Evolutionary conservation across 2,888 invertebrate genomes (phyloP).

Genomic region (Andricus quercusramuli): DNA sequence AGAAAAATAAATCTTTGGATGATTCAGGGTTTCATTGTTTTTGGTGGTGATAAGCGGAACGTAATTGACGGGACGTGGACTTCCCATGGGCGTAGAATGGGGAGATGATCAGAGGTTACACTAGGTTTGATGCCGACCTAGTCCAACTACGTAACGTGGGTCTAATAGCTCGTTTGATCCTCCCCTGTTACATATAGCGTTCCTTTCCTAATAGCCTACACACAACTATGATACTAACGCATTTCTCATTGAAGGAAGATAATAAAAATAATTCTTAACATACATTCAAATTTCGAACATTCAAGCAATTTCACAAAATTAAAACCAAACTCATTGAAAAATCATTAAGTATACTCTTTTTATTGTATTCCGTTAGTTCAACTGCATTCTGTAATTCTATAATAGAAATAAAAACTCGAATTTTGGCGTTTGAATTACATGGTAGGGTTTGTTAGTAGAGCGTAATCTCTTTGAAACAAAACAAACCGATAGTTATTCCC

Average conservation of each 20-base stretch:
- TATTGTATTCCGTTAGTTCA: not conserved
- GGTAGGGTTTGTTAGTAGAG: slow-evolving; percentile 10
- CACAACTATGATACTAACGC: not conserved
- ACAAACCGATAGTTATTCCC: slow-evolving; percentile 21
- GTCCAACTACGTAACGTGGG: slow-evolving; percentile 61
- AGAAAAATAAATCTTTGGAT: not conserved
- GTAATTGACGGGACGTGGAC: slow-evolving; percentile 65
- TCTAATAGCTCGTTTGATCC: slow-evolving; percentile 73
- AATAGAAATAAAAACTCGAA: not conserved
- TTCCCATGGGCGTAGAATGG: slow-evolving; percentile 54
- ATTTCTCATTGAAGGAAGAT: not conserved
- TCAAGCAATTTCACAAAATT: not conserved
- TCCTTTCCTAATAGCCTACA: not conserved
- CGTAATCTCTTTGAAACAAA: slow-evolving; percentile 9
- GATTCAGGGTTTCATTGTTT: not conserved
- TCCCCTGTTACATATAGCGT: not conserved
- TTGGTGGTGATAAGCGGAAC: slow-evolving; percentile 57
- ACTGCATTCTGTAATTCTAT: not conserved
- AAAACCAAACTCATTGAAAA: not conserved
- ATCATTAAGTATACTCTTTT: not conserved
- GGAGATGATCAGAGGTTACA: slow-evolving; percentile 10
- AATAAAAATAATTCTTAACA: too few species aligned
- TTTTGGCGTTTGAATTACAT: not conserved
- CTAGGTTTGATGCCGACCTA: slow-evolving; percentile 25
- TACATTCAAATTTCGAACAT: too few species aligned